Conservation (phyloP, 2,888 invertebrate genomes). For the Nyleta sp. region DNA sequence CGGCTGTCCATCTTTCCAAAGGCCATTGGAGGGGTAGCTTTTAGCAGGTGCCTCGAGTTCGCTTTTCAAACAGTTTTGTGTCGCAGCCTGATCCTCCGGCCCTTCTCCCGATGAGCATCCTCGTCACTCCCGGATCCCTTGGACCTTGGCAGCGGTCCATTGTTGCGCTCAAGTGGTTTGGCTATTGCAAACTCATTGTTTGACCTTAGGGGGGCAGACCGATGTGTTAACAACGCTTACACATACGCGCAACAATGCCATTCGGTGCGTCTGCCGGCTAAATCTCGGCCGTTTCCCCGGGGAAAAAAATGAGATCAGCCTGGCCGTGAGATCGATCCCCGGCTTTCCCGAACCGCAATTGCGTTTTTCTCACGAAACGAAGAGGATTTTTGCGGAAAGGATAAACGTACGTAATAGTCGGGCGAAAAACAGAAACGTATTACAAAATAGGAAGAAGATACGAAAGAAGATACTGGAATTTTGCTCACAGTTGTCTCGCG, state of each 20-base stretch:
- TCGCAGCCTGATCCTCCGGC: conserved; percentile 66
- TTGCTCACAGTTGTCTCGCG: conserved; percentile 11
- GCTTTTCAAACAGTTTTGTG: conserved; percentile 70
- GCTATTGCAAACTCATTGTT: conserved; percentile 71
- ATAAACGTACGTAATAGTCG: not conserved
- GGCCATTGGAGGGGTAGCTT: conserved; percentile 60
- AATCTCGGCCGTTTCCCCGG: not conserved
- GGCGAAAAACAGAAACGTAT: no score
- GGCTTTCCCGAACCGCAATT: not conserved
- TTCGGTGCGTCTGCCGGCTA: not conserved
- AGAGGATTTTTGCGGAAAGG: not conserved
- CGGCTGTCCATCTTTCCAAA: conserved; percentile 47
- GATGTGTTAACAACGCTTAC: conserved; percentile 61
- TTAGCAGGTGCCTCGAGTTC: conserved; percentile 72
- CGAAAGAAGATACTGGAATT: conserved; percentile 4
- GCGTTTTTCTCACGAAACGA: not conserved
- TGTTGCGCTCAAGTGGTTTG: conserved; percentile 75
- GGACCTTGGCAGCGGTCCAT: conserved; percentile 61
- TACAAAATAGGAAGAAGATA: no score
- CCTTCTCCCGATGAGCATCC: conserved; percentile 56
- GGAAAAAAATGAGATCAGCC: not conserved
- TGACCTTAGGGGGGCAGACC: conserved; percentile 57
- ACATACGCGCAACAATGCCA: conserved; percentile 56
- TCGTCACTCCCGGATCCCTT: conserved; percentile 37
- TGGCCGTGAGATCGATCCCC: not conserved